Base-by-base conservation (phyloP, 2,888 invertebrate genomes). In the Chloroclysta siterata region DNA sequence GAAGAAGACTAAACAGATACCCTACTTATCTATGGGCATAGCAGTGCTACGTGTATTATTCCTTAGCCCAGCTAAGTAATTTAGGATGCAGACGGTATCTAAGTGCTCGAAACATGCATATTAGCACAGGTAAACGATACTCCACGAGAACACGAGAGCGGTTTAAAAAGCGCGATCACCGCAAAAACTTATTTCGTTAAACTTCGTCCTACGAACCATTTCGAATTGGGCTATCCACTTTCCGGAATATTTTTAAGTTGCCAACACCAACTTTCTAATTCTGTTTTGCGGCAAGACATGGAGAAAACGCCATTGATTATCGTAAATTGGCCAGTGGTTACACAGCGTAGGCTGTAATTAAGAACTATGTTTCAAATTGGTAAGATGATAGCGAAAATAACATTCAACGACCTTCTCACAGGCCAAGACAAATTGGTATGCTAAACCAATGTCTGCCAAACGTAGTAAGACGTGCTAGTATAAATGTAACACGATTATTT, bases 191-290 rank as follows among this genome's bases (percentile, higher is more conserved):
- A 72, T 68, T 72, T 74, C 63, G 75, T 76, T 74, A 73, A 79
- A 79, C 78, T 77, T 75, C 63, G 68, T 59, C 70, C 69, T 65
- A 39, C 39, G 36, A 61, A 65, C 52, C 52, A 71, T 66, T 72
- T 64, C 67, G 63, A 73, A 71, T 74, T 72, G 73, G 68, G 70
- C 68, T 66, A 68, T 72, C 68, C 66, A 72, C 71, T 78, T 77
- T 73, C 74, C 60, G 74, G 72, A 74, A 68, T 62, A 73, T 78
- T 76, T 76, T 76, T 77, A 73, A 73, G 72, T 70, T 72, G 70
- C 60, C 63, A 72, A 77, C 57, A 65, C 54, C 56, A 71, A 81
- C 80, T 81, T 81, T 81, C 81, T 79, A 79, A 77, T 73, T 69
- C 66, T 67, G 65, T 70, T 65, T 69, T 70, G 63, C 67, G 64